Evolutionary conservation across 2,113 vertebrate genomes (phyloP), one percentile per base, ranked within the genome.

Genomic region (Myxocyprinus asiaticus): DNA sequence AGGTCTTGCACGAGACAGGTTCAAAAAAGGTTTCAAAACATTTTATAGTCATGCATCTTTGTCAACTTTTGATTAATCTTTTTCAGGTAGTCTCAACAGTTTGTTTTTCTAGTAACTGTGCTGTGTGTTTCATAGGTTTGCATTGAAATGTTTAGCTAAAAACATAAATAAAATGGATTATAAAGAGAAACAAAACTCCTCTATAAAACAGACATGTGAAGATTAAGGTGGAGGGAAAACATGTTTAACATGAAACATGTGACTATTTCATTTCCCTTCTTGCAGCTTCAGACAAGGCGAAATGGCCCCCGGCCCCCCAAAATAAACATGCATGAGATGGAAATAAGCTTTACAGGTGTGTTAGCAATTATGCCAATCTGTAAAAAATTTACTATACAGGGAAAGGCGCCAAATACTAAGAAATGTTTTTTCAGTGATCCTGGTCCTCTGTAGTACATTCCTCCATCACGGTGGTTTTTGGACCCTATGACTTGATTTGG

Each of bases 351-450:
- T 90, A 91, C 90, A 94, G 91, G 92, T 93, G 92, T 93, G 91
- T 91, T 92, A 90, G 87, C 88, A 90, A 92, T 93, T 93, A 92
- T 87, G 84, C 82, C 85, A 82, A 86, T 86, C 87, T 91, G 87
- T 90, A 88, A 92, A 91, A 33, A 82, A 87, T 90, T 87, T 91
- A 90, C 77, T 79, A 69, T 86, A 82, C 84, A 58, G 76, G 89
- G 87, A 90, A 88, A 66, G 74, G 66, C 17, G 83, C 88, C 91
- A 91, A 81, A 55, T 81, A 76, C 85, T 85, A 66, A 80, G 87
- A 86, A 89, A 88, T 88, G 85, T 86, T 90, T 90, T 87, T 85
- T 86, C 90, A 82, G 72, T 86, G 22, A 33, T 33, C 73, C 82
- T 86, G 67, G 86, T 90, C 90, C 87, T 90, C 84, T 89, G 45